A percentile compares a stretch with the other conserved stretches of the same genome.
Conservation (phyloP, 2,113 vertebrate species). For the Suricata suricatta region DNA sequence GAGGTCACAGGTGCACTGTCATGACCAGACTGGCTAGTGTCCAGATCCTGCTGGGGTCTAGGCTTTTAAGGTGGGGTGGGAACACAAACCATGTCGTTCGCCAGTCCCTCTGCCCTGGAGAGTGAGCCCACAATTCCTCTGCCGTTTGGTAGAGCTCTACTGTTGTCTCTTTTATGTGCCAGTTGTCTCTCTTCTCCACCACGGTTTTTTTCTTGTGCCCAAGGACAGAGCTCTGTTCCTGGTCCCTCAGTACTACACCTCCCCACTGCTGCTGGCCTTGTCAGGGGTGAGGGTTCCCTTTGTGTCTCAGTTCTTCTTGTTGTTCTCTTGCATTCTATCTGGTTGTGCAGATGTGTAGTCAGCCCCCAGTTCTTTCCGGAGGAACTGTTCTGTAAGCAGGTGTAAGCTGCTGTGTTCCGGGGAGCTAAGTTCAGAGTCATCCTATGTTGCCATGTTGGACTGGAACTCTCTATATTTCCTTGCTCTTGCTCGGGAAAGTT, state of each 20-base stretch:
- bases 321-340: background rate
- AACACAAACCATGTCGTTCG: background rate
- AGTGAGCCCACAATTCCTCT: background rate
- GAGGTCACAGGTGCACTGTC: background rate
- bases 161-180: background rate
- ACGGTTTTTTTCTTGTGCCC: background rate
- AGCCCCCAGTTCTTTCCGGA: background rate
- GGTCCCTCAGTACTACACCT: background rate
- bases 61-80: background rate
- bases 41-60: background rate
- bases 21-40: background rate
- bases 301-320: background rate
- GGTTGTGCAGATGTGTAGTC: background rate
- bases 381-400: background rate
- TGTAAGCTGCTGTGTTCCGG: background rate
- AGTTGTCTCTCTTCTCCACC: background rate
- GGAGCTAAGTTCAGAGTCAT: background rate
- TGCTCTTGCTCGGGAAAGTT: background rate
- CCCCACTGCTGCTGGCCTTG: background rate
- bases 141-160: background rate
- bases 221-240: background rate
- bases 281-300: background rate
- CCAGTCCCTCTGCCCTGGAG: background rate
- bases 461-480: background rate
- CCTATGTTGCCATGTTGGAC: background rate